These are phyloP conservation scores for Ceratothoa steindachneri DNA, from an alignment of 2,888 invertebrate genomes.

Conservation along the genomic window DNA sequence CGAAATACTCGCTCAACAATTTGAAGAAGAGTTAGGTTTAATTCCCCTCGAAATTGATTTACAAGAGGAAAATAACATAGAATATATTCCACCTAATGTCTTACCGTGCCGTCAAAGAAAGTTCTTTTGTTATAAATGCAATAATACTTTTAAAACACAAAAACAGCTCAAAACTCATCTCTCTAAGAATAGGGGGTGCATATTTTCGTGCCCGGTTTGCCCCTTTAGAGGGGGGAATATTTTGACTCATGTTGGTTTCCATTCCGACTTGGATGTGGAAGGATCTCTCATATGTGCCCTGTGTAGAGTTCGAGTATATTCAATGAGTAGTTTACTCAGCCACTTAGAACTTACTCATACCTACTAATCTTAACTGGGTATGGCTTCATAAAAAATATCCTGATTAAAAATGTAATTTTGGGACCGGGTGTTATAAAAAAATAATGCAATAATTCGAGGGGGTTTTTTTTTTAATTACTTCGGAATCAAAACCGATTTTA, in stretches of 20 bases:
- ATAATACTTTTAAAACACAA: not conserved
- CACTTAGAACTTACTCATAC: not conserved
- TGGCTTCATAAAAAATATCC: too few relatives aligned
- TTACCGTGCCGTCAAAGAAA: not conserved
- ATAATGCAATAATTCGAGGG: too few relatives aligned
- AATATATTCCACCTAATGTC: not conserved
- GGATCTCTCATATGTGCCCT: not conserved
- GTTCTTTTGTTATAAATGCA: not conserved
- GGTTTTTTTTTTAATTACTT: too few relatives aligned
- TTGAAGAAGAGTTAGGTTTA: not conserved
- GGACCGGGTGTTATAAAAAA: too few relatives aligned
- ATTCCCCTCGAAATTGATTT: not conserved
- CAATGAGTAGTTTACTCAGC: not conserved
- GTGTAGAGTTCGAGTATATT: not conserved
- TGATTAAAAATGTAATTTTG: too few relatives aligned
- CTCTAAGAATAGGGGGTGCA: not conserved
- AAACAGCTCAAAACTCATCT: not conserved
- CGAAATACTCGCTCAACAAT: not conserved
- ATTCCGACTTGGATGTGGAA: not conserved
- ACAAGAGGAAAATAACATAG: not conserved
- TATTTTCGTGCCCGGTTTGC: not conserved
- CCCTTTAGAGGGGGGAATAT: not conserved
- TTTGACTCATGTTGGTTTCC: not conserved
- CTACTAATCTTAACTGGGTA: too few relatives aligned
- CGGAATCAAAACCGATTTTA: too few relatives aligned